Conservation (phyloP, 2,113 vertebrate genomes). For the Sarotherodon lohbergeri region DNA sequence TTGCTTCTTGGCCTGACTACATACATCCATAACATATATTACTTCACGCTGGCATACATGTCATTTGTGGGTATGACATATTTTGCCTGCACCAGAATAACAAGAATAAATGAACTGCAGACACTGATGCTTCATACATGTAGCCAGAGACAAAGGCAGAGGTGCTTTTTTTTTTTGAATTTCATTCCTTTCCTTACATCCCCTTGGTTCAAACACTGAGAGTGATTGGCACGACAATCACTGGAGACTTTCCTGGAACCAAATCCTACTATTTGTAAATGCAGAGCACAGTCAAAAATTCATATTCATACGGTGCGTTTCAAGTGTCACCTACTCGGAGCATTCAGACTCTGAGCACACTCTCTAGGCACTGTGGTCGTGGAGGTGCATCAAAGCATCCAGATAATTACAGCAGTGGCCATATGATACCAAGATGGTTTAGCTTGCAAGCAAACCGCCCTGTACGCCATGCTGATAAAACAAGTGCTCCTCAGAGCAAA, state of each 20-base stretch:
- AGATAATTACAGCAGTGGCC: constrained; percentile 39
- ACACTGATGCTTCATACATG: not conserved
- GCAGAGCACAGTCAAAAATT: constrained; percentile 40
- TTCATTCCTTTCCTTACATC: not conserved
- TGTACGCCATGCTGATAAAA: constrained; percentile 1
- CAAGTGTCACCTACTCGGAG: constrained; percentile 50
- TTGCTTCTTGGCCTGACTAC: not conserved
- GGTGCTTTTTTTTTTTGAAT: constrained; percentile 23
- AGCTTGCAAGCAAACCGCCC: constrained; percentile 1
- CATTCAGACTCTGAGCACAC: constrained; percentile 32
- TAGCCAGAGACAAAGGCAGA: not conserved
- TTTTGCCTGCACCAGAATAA: constrained; percentile 12
- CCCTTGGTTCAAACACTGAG: not conserved
- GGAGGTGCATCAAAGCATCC: constrained; percentile 58
- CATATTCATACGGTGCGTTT: constrained; percentile 54
- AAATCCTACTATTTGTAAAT: constrained; percentile 41
- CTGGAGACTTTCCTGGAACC: constrained; percentile 21
- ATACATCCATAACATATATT: not conserved
- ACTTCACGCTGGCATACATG: not conserved
- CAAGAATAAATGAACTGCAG: constrained; percentile 15
- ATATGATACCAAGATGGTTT: constrained; percentile 18
- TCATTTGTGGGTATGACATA: not conserved
- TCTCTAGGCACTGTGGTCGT: constrained; percentile 17
- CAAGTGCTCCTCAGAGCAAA: constrained; percentile 3
- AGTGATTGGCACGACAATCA: constrained; percentile 54